Evolutionary conservation across 2,888 invertebrate genomes (phyloP), one percentile per base, ranked within the genome.

Genomic region (Drosophila nr. perissopoda): DNA sequence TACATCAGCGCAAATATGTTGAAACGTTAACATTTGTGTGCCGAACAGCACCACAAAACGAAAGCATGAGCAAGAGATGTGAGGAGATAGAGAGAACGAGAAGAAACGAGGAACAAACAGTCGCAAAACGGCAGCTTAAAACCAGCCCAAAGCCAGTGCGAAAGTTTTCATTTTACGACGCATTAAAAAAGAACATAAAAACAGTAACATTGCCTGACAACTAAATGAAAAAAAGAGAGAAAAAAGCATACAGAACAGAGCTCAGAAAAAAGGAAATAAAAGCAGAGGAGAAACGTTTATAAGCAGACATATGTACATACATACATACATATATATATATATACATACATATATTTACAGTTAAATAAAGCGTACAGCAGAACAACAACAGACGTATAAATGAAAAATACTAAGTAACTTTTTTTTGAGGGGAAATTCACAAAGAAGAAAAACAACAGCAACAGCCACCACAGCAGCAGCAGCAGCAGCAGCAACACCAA

Each of bases 161-260:
- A 79, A 85, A 76, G 66, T 81, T 80, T 86, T 69, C 75, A 72
- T 83, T 83, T 88, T 83, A 83, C 70, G 89, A 86, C 56, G 66
- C 85, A 85, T 82, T 82, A 87, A 89, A 89, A 79, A 83, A 62
- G 72, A n/a, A 61, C 80, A 76, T 68, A 77, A 88, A 87, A 76
- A 69, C 40, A 60, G 46, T 42, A 42, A 78, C 64, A 65, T 59
- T 68, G 58, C 61, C 78, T 57, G 63, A 66, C 68, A 80, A 77
- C 61, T 67, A 64, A 79, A 82, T 59, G 53, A 38, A 66, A 59
- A 70, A 52, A 62, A 52, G 34, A 57, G 46, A 56, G 58, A 25
- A 21, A 46, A 16, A 25, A 16, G 25, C 16, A 16, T 1, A 16
- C 54, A 38, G 25, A 52, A 48, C 16, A 16, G 64, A 59, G 48